Base-by-base conservation (phyloP, 2,797 vertebrate species). In the Xenops minutus region DNA sequence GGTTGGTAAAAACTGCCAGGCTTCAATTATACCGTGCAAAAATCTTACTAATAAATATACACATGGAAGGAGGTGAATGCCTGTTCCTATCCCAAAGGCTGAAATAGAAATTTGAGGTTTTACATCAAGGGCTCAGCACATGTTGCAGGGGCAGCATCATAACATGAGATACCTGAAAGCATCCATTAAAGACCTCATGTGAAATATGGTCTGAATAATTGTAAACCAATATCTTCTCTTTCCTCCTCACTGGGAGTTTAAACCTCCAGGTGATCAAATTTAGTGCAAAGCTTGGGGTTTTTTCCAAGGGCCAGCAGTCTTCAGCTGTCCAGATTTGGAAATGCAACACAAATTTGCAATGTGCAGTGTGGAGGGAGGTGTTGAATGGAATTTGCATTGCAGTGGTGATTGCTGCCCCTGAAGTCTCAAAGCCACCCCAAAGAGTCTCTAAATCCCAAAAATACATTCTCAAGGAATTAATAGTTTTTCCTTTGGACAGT, bases 351-450 rank as follows among this genome's bases (percentile, higher is more conserved):
- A 32, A 32, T 71, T 82, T 39, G 3, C 14, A 23, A 5, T 0
- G 0, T 58, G 13, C 8, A 30, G 24, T 1, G 1, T 27, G 58
- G 27, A 85, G 49, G n/a, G 62, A 78, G 51, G 34, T 6, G 56
- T 17, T 79, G 67, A 79, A 49, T 43, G 12, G 46, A 72, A 58
- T 92, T 56, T 75, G 85, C 68, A 56, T 74, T 39, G 61, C 0
- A 1, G 63, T 0, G 0, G 51, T 12, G 11, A 3, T 49, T 1
- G 2, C 23, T 69, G 49, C 7, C 36, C 0, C 0, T 14, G 36
- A 30, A 12, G 4, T 56, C 30, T 71, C 24, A 52, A 4, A 23
- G 29, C 13, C 17, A 18, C 39, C 29, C 22, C 54, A 66, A 71
- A 59, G 10, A 84, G 17, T 15, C 3, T 77, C 6, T 64, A 67